Evolutionary conservation across 2,888 invertebrate genomes (phyloP).

Genomic region (Diaprepes abbreviatus): DNA sequence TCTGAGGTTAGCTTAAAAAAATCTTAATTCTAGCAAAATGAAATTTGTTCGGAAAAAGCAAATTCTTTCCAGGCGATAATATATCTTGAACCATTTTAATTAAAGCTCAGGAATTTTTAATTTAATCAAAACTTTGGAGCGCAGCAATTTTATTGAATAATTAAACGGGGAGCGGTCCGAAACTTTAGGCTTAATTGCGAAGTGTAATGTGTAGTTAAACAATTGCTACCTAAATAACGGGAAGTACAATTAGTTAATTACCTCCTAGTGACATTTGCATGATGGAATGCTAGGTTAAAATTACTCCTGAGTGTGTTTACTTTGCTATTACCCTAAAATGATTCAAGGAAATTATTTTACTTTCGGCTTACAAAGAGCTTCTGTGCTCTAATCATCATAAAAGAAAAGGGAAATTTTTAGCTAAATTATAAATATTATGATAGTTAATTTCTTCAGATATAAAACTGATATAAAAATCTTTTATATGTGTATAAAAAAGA

Average conservation of each 20-base stretch:
- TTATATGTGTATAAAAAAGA: no score
- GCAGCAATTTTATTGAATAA: constrained; percentile 58
- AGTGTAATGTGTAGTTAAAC: constrained; percentile 60
- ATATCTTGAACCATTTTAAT: constrained; percentile 53
- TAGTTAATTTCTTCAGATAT: no score
- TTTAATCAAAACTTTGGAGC: constrained; percentile 57
- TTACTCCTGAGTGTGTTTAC: constrained; percentile 58
- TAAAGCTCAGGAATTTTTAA: constrained; percentile 58
- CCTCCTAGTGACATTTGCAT: constrained; percentile 54
- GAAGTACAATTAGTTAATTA: constrained; percentile 60
- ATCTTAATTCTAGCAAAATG: constrained; percentile 5
- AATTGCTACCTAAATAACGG: constrained; percentile 58
- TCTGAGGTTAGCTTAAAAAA: neutral
- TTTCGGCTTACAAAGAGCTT: neutral
- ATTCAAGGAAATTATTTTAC: constrained; percentile 19
- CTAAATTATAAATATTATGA: no score
- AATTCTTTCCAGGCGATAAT: constrained; percentile 29
- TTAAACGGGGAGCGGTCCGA: constrained; percentile 56
- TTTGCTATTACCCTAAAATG: constrained; percentile 51
- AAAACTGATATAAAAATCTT: no score
- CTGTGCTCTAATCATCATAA: no score
- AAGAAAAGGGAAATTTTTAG: no score
- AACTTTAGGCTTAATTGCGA: constrained; percentile 58
- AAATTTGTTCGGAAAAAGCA: constrained; percentile 3
- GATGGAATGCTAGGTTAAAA: constrained; percentile 53